Conservation (phyloP, 2,113 vertebrate species). For the Globicephala melas region DNA sequence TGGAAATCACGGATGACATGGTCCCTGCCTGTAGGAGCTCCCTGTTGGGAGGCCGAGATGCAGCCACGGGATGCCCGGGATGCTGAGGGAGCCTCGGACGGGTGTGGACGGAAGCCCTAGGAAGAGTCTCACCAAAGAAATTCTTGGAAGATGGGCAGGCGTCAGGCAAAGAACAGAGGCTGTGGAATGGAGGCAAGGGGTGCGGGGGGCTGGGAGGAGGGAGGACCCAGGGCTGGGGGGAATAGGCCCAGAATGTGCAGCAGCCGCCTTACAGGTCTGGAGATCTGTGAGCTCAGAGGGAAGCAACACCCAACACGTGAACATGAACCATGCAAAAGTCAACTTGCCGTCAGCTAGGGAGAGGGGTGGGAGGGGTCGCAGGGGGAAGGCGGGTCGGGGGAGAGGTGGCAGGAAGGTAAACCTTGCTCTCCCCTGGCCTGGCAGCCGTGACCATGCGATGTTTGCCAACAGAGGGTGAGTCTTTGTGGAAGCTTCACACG, state of each 20-base stretch:
- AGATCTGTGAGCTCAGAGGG: accelerated
- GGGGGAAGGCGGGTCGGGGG: accelerated
- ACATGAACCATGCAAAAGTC: accelerated
- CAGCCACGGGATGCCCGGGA: accelerated
- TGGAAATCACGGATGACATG: accelerated
- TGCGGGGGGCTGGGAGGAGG: accelerated
- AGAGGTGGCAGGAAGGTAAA: background rate
- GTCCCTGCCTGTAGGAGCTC: accelerated
- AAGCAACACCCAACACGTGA: accelerated
- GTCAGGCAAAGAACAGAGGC: too few species aligned
- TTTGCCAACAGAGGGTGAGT: accelerated
- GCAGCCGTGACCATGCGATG: accelerated
- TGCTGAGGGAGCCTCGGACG: accelerated
- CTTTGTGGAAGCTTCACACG: too few species aligned
- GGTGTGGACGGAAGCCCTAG: accelerated
- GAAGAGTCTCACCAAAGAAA: background rate
- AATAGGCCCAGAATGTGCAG: accelerated
- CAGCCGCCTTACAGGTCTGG: accelerated
- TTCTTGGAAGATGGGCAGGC: background rate
- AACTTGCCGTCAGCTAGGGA: accelerated
- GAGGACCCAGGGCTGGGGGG: background rate
- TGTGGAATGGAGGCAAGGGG: background rate
- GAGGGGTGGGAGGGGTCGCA: accelerated
- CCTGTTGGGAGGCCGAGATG: background rate
- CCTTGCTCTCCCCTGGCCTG: accelerated